Percentiles rank a stretch among this genome's conserved stretches.
Conservation (phyloP, 2,113 vertebrate genomes). For the Phaetusa simplex region DNA sequence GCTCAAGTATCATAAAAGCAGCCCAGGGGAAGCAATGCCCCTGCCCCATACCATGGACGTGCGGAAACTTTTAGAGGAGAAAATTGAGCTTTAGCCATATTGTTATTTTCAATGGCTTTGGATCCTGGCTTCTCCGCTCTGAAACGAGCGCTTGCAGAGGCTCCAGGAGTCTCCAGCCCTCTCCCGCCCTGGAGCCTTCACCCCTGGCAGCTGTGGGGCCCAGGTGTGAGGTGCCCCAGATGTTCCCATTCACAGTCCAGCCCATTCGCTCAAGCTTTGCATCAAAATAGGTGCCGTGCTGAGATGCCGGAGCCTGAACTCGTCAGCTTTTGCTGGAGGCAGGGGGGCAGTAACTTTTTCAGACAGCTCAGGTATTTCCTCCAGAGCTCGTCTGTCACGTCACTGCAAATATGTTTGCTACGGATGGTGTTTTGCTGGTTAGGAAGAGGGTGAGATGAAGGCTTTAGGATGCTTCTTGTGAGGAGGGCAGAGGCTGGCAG, state of each 20-base stretch:
- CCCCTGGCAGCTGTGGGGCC: fast-evolving
- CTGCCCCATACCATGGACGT: neutral
- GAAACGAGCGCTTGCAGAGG: neutral
- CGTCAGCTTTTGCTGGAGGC: neutral
- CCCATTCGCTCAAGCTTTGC: neutral
- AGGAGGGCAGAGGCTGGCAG: neutral
- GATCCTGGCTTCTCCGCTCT: neutral
- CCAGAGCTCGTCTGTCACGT: neutral
- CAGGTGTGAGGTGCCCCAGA: neutral
- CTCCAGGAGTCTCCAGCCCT: neutral
- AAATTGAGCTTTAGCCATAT: neutral
- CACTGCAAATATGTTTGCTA: neutral
- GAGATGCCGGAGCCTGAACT: neutral
- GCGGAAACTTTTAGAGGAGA: neutral
- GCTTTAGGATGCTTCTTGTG: neutral
- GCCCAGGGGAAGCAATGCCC: neutral
- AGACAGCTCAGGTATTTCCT: conserved; percentile 37
- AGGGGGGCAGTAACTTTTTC: neutral
- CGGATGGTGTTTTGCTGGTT: neutral
- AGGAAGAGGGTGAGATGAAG: neutral
- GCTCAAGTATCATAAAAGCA: neutral
- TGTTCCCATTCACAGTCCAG: neutral
- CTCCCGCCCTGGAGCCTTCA: neutral
- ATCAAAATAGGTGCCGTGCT: neutral
- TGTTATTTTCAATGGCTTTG: neutral